Conservation (phyloP, 2,888 invertebrate genomes). For the Meiosimyza platycephala region DNA sequence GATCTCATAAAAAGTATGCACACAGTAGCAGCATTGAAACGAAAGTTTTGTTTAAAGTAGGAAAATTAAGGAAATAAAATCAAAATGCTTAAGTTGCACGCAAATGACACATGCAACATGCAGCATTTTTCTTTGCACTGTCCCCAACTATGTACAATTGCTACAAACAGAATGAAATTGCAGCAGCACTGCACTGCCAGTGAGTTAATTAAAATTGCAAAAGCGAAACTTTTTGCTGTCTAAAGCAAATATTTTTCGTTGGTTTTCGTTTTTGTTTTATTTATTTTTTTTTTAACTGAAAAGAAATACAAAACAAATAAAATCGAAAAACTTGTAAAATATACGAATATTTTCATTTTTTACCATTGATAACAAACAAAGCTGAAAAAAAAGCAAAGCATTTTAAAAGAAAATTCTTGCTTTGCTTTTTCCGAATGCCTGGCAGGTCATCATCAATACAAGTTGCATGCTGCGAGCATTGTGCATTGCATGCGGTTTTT, state of each 20-base stretch:
- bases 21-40: not conserved
- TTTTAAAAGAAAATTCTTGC: no score
- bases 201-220: constrained; percentile 22
- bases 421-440: no score
- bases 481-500: not conserved
- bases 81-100: not conserved
- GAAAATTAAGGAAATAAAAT: not conserved
- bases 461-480: not conserved
- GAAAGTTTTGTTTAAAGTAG: not conserved
- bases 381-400: no score
- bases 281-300: no score
- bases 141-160: not conserved
- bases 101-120: constrained; percentile 6
- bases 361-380: no score
- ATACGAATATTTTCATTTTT: no score
- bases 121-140: not conserved
- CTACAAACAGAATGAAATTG: not conserved
- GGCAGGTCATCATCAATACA: not conserved
- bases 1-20: no score
- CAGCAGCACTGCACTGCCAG: not conserved
- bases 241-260: not conserved
- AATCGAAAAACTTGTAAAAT: constrained; percentile 12
- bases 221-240: constrained; percentile 17
- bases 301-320: not conserved
- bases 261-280: not conserved